Conservation (phyloP, 2,888 invertebrate genomes). For the Zootermopsis nevadensis region DNA sequence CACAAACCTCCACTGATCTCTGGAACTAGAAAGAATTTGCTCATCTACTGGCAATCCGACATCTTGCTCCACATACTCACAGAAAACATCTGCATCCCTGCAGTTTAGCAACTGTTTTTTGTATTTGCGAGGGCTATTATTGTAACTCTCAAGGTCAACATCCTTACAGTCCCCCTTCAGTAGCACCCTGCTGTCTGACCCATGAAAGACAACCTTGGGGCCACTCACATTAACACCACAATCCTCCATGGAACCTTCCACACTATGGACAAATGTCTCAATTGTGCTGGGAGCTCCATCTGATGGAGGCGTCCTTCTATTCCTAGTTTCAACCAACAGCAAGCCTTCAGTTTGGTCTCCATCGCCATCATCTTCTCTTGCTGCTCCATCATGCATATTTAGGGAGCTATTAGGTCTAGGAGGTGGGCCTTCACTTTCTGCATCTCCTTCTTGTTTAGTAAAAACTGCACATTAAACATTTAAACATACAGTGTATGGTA, state of each 20-base stretch:
- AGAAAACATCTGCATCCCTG: conserved; percentile 44
- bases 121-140: conserved; percentile 65
- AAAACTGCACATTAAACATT: conserved; percentile 62
- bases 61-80: conserved; percentile 51
- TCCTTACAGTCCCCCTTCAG: conserved; percentile 9
- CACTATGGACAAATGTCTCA: conserved; percentile 59
- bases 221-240: conserved; percentile 21
- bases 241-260: conserved; percentile 50
- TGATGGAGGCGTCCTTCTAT: conserved; percentile 35
- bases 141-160: conserved; percentile 65
- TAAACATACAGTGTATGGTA: too few relatives aligned
- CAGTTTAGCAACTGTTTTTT: conserved; percentile 46
- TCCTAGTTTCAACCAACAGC: conserved; percentile 47
- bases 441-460: conserved; percentile 74
- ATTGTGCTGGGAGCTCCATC: conserved; percentile 56
- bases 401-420: conserved; percentile 45
- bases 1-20: conserved; percentile 48
- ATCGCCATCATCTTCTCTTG: conserved; percentile 35
- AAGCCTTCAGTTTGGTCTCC: conserved; percentile 54
- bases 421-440: conserved; percentile 71
- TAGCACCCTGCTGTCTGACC: background rate
- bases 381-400: conserved; percentile 60
- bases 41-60: conserved; percentile 12
- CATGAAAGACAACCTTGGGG: conserved; percentile 10
- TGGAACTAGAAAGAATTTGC: background rate